Evolutionary conservation across 1,140 invertebrate species (phyloP).

Genomic region (Orius laevigatus): DNA sequence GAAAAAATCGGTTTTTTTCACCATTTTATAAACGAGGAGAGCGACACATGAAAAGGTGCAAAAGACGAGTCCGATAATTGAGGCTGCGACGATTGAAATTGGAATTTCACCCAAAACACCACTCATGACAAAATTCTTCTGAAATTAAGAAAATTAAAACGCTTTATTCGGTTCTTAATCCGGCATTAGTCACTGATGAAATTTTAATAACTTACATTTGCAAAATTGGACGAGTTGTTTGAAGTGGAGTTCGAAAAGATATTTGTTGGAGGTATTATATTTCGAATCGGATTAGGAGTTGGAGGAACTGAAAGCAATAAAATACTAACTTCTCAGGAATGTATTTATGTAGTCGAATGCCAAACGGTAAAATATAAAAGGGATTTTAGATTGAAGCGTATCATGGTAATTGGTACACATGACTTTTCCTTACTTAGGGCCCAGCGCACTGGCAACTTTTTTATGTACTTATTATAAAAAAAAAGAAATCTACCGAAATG

Average conservation of each 20-base stretch:
- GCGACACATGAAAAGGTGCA: no score
- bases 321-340: not conserved
- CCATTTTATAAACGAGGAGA: no score
- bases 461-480: not conserved
- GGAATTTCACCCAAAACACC: constrained; percentile 1
- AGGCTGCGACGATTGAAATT: not conserved
- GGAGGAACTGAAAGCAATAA: constrained; percentile 31
- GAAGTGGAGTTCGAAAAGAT: constrained; percentile 16
- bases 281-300: constrained; percentile 37
- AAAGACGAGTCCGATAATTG: no score
- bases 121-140: not conserved
- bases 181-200: not conserved
- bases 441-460: not conserved
- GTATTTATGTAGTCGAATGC: not conserved
- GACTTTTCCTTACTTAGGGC: not conserved
- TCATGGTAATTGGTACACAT: not conserved
- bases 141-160: not conserved
- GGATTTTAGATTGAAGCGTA: not conserved
- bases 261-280: constrained; percentile 38
- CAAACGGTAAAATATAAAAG: constrained; percentile 1
- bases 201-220: not conserved
- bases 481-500: no score
- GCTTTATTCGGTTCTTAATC: not conserved
- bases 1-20: no score
- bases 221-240: not conserved